Evolutionary conservation across 1,140 invertebrate genomes (phyloP), one percentile per base, ranked within the genome.

Genomic region (Prorops nasuta): DNA sequence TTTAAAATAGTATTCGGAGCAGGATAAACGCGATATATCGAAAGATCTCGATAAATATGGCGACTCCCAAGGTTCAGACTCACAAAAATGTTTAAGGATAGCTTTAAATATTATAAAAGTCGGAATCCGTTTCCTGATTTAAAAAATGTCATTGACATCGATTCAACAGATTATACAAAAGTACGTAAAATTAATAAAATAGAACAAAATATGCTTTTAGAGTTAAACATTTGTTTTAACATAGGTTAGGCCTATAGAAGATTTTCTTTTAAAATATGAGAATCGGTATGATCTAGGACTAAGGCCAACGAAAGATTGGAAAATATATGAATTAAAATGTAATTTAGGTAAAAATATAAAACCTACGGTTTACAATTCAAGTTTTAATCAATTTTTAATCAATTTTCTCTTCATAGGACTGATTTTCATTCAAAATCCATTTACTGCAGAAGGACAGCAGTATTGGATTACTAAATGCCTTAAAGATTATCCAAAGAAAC

Each of bases 391-490:
- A 52, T 20, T 38, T 35, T 44, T n/a, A 22, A 53, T 10, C 19
- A 37, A 8, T 10, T 42, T 17, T 24, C 51, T 38, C 60, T 47
- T 63, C 56, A 14, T 55, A 86, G 86, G 91, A 12, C 79, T 94
- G 20, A 76, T 93, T 58, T 81, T 91, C 36, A 89, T 96, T 40
- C 79, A 77, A 60, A 94, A 96, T 78, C 91, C 93, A 37, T 96
- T 97, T 73, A 88, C 85, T 21, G 36, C 63, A 16, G 55, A 77
- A 37, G 91, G 89, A 1, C 91, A 94, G 72, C 81, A 84, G 45
- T 88, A 87, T 71, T 96, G 92, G 93, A 87, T 91, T 12, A 74
- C 81, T 37, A 84, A 85, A 74, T 89, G 89, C 76, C 70, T 96
- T 15, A 77, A 82, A 60, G 84, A 90, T 51, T 95, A 89, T 72